Evolutionary conservation across 2,888 invertebrate species (phyloP), one percentile per base, ranked within the genome.

Genomic region (Drosophila mimetica): DNA sequence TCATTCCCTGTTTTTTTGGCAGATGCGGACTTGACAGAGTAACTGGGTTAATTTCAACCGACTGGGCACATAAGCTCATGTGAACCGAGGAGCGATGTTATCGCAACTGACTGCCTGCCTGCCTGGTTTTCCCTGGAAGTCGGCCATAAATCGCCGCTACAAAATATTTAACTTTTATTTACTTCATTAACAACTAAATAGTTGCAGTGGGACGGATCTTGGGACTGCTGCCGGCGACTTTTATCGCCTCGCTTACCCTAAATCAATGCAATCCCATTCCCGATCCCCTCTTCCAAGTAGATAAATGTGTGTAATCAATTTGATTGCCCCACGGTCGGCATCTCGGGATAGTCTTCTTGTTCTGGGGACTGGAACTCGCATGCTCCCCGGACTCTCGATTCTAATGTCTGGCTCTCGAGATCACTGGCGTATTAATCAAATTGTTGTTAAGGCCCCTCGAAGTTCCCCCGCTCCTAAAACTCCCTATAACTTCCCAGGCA

Each of bases 301-400:
- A 88, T 85, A 89, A 89, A 89, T 85, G 86, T 76, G 74, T 75
- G 75, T 86, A 88, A 89, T 89, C 89, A 89, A 89, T 89, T 89
- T 89, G 76, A 88, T 86, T 75, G 74, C 82, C 84, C 64, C 69
- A 46, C 46, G 46, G 46, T 13, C 30, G 30, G 46, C 14, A 14
- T 22, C 42, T 25, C 16, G 42, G 46, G 20, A 13, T 30, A 14
- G 28, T 16, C 28, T 46, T 64, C 52, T 48, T 16, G 18, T 16
- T 18, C 11, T 16, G 9, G 25, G 25, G 39, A 16, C 20, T 51
- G 25, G 25, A 34, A 16, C 20, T 51, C 28, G 46, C 46, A 48
- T 55, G 55, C 64, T 52, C 63, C 55, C 57, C 20, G 66, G 66
- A 77, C 52, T 59, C 18, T n/a, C 60, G 66, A 77, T 86, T 83